Evolutionary conservation across 2,888 invertebrate species (phyloP).

Genomic region (Anagyrus pseudococci): DNA sequence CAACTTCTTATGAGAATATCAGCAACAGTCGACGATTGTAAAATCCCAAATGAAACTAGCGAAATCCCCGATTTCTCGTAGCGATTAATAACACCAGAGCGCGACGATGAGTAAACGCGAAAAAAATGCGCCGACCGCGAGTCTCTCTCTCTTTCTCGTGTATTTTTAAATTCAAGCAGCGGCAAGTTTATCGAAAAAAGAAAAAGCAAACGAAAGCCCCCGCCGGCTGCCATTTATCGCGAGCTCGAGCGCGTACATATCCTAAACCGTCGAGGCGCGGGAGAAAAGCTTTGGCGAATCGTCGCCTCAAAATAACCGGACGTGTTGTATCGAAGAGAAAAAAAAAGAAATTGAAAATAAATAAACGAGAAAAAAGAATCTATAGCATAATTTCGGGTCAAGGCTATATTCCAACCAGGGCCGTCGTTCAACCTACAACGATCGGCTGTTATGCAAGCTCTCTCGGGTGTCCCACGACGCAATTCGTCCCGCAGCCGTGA

Average conservation of each 20-base stretch:
- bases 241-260: background rate
- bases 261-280: background rate
- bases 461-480: background rate
- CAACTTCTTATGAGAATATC: no score
- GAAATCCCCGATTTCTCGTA: no score
- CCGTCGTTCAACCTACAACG: background rate
- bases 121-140: background rate
- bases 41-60: no score
- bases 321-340: background rate
- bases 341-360: background rate
- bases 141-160: background rate
- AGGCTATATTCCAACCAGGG: background rate
- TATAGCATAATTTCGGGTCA: background rate
- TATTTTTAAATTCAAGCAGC: no score
- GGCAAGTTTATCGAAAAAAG: no score
- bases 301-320: background rate
- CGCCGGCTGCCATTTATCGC: background rate
- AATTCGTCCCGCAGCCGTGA: no score
- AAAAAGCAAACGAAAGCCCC: background rate
- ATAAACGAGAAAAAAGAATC: background rate
- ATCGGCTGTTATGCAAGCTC: background rate
- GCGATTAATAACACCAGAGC: no score
- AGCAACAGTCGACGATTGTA: no score
- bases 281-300: background rate
- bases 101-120: no score